Base-by-base conservation (phyloP, 23 tunicate genomes). In the Styela clava region DNA sequence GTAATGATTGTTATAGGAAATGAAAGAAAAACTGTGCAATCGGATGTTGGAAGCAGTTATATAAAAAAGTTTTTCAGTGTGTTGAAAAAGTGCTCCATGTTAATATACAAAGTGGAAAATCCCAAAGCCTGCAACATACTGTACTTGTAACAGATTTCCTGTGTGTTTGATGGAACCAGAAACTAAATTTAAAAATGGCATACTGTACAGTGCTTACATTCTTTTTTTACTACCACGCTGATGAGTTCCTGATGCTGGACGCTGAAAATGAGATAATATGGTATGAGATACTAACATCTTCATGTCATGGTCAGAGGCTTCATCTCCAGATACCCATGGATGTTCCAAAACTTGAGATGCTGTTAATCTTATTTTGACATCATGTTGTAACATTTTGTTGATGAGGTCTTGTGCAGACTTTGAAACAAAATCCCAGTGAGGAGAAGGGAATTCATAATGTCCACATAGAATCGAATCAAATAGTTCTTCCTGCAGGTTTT, bases 391-490 rank as follows among this genome's bases (percentile, higher is more conserved):
- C 33, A 83, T 79, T 2, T 25, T 69, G 26, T 35, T 20, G 52
- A 92, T 86, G 0, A 92, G 79, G 1, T 79, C 52, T 16, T 68
- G 44, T 1, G 91, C 97, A 2, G 88, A 79, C 16, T 74, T 72
- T 28, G 97, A 92, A 3, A 92, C 69, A 63, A 74, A 74, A 28
- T 91, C 87, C 90, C 97, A 91, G 69, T 80, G 83, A 21, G 83
- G 85, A 2, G 97, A 63, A 33, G 91, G 91, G 67, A 80, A 92
- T 12, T 79, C 82, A 23, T 86, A 62, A 33, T 86, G 73, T 31
- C 89, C 86, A 5, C 73, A 71, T n/a, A 92, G 69, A 73, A 92
- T 92, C 7, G 82, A 85, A 73, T 92, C 97, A 77, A 92, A 92
- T 20, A 92, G 36, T 71, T 92, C 91, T 64, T 92, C 97, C 69